phyloP scores from a whole-genome alignment of 2,888 invertebrate species.

The Cheilosia pagana region DNA sequence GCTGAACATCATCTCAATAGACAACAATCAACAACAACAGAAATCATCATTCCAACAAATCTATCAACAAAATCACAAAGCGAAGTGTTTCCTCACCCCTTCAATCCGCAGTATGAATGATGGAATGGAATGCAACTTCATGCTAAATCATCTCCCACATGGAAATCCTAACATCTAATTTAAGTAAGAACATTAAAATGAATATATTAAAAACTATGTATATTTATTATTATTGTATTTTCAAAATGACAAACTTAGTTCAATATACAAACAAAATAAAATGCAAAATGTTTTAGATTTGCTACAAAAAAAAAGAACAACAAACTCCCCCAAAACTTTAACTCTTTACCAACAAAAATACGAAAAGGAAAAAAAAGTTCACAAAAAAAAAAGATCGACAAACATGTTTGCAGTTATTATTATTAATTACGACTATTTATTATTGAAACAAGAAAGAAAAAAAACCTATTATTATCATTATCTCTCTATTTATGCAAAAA shows the following conservation, averaged over 20 bases:
- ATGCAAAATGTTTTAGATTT: slow-evolving; percentile 73
- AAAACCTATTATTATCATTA: slow-evolving; percentile 62
- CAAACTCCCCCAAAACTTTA: slow-evolving; percentile 37
- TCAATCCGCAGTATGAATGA: slow-evolving; percentile 47
- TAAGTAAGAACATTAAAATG: slow-evolving; percentile 51
- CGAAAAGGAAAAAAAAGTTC: slow-evolving; percentile 69
- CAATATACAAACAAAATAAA: slow-evolving; percentile 60
- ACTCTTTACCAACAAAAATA: slow-evolving; percentile 64
- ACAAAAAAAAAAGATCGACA: slow-evolving; percentile 72
- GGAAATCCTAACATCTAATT: slow-evolving; percentile 62
- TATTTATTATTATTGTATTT: slow-evolving; percentile 71
- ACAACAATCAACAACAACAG: slow-evolving; percentile 53
- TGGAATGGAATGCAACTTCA: slow-evolving; percentile 36
- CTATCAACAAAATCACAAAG: slow-evolving; percentile 72
- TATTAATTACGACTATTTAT: slow-evolving; percentile 74
- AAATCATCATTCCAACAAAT: slow-evolving; percentile 69
- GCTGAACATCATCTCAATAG: slow-evolving; percentile 52
- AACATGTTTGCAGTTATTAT: slow-evolving; percentile 74
- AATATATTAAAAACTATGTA: slow-evolving; percentile 27
- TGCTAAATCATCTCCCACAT: slow-evolving; percentile 35
- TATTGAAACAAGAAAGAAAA: slow-evolving; percentile 55
- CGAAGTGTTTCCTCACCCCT: slow-evolving; percentile 69
- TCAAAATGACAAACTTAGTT: slow-evolving; percentile 59
- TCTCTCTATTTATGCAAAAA: slow-evolving; percentile 74
- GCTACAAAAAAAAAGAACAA: slow-evolving; percentile 47